Conservation (phyloP, 2,113 vertebrate genomes). For the Helogale parvula region DNA sequence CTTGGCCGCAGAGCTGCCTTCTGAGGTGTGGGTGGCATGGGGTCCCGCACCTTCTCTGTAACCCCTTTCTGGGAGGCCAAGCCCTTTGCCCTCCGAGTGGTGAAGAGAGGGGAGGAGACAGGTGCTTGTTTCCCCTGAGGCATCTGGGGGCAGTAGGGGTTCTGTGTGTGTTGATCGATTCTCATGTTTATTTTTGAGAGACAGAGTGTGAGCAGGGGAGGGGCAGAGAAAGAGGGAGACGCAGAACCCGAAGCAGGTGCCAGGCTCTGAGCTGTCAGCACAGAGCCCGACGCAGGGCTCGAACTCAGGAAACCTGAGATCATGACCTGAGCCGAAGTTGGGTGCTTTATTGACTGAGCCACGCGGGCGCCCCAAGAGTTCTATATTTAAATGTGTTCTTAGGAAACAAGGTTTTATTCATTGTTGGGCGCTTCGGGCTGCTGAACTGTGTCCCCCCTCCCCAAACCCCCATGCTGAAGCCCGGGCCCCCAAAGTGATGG, state of each 20-base stretch:
- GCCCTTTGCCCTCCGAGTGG: background rate
- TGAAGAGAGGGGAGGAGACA: background rate
- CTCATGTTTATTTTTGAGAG: too few species aligned
- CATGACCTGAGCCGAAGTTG: too few species aligned
- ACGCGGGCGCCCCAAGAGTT: background rate
- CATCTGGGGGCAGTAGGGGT: background rate
- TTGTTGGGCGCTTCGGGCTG: background rate
- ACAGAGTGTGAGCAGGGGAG: too few species aligned
- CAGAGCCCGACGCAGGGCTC: too few species aligned
- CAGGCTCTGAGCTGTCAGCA: too few species aligned
- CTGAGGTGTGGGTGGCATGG: background rate
- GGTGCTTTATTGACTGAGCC: too few species aligned
- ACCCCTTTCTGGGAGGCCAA: background rate
- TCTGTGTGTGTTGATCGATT: too few species aligned
- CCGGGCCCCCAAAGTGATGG: background rate
- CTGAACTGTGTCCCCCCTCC: background rate
- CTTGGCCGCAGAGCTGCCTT: background rate
- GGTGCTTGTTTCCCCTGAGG: background rate
- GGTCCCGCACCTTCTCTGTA: background rate
- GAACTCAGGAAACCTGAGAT: too few species aligned
- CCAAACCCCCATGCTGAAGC: background rate
- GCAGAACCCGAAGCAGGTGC: too few species aligned
- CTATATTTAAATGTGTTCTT: background rate
- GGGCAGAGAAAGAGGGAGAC: too few species aligned
- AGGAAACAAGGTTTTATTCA: background rate